Evolutionary conservation across 2,113 vertebrate species (phyloP).

Genomic region (Cyprinodon tularosa): DNA sequence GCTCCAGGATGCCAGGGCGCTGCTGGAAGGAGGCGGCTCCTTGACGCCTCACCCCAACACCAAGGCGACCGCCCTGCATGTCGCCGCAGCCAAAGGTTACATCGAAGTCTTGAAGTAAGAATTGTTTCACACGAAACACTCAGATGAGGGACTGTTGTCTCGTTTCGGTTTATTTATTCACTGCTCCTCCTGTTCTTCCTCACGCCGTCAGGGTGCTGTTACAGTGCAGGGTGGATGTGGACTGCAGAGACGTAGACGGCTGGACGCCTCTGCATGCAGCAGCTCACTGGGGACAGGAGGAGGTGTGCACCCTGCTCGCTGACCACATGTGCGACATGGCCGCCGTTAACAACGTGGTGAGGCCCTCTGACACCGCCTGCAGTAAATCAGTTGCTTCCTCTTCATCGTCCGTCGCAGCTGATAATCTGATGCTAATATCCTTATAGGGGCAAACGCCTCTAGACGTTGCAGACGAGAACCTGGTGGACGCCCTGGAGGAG

Average conservation of each 20-base stretch:
- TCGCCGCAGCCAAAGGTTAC: conserved; percentile 83
- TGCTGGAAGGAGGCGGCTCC: conserved; percentile 69
- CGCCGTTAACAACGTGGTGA: conserved; percentile 81
- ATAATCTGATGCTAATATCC: conserved; percentile 38
- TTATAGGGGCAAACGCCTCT: conserved; percentile 81
- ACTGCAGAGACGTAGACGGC: conserved; percentile 77
- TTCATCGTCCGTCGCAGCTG: background rate
- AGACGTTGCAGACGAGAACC: conserved; percentile 82
- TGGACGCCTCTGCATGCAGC: conserved; percentile 83
- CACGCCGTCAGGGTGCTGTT: conserved; percentile 75
- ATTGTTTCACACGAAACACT: background rate
- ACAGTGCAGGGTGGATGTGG: conserved; percentile 76
- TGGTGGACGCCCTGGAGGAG: conserved; percentile 80
- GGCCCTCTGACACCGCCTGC: conserved; percentile 4
- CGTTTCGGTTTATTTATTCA: conserved; percentile 15
- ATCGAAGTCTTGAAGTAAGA: conserved; percentile 85
- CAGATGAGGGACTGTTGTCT: conserved; percentile 16
- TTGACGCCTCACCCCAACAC: conserved; percentile 81
- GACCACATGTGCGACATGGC: conserved; percentile 83
- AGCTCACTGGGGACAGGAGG: conserved; percentile 84
- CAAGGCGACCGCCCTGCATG: conserved; percentile 82
- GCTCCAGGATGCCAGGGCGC: conserved; percentile 78
- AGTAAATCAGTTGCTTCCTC: background rate
- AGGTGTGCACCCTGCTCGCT: conserved; percentile 78
- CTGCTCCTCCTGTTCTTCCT: background rate